Evolutionary conservation across 2,797 vertebrate genomes (phyloP), one percentile per base, ranked within the genome.

Genomic region (Ctenochaetus hawaiiensis): DNA sequence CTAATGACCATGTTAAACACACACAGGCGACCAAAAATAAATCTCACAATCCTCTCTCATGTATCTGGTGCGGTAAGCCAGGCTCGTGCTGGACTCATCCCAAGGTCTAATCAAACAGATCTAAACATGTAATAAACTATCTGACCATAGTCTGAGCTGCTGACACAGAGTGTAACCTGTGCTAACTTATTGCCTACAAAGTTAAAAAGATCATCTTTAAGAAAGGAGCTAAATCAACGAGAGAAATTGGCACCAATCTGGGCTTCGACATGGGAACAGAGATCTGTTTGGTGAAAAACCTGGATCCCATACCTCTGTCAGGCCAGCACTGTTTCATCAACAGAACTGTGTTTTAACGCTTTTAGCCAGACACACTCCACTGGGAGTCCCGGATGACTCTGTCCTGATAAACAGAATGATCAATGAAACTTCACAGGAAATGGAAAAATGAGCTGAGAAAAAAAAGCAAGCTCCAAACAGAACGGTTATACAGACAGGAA

Each of bases 71-170:
- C 63, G 23, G 67, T 63, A 48, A 78, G 48, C 53, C 37, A 2
- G 48, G 56, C 61, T 30, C 6, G 0, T 45, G 41, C 67, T 67
- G 34, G 59, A 77, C 58, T 37, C 39, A 23, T 69, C 63, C 47
- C 51, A 51, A 39, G 11, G 47, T 44, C 20, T 2, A 18, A 75
- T 67, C 7, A 56, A 69, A 73, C 6, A 23, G 26, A 58, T 56
- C 60, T 26, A 51, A 53, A 59, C 44, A 43, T 3, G 39, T 18
- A 39, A 54, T 45, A 6, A 39, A 70, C 68, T 39, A 20, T 89
- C 59, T 89, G 26, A 94, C 95, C 95, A 94, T 93, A 94, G 95
- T 95, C 95, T 96, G 95, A 96, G 96, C 95, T 91, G 91, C 93
- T 91, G 37, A 89, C 60, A 54, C 87, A 14, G 91, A 91, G 92